Conservation (phyloP, 2,888 invertebrate species). For the Aspidapion aeneum region DNA sequence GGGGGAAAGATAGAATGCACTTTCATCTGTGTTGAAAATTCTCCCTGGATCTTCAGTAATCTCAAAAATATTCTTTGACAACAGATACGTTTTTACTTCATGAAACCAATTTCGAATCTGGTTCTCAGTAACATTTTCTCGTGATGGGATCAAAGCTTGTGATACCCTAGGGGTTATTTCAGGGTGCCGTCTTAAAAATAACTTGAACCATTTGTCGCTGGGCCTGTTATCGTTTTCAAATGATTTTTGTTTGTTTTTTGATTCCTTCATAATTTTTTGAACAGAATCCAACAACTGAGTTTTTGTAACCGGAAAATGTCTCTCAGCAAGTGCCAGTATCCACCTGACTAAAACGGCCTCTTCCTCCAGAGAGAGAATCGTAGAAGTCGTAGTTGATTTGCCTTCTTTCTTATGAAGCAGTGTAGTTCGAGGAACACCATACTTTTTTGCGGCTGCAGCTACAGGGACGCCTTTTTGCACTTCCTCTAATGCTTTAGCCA, state of each 20-base stretch:
- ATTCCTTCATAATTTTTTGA: constrained; percentile 8
- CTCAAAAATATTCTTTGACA: constrained; percentile 21
- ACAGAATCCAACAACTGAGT: constrained; percentile 15
- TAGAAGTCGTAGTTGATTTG: constrained; percentile 11
- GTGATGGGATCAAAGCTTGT: constrained; percentile 13
- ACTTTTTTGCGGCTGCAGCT: constrained; percentile 9
- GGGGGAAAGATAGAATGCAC: constrained; percentile 40
- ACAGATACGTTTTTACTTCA: constrained; percentile 32
- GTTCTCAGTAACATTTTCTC: constrained; percentile 34
- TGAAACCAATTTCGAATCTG: constrained; percentile 36
- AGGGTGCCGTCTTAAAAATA: constrained; percentile 11
- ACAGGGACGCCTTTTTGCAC: neutral
- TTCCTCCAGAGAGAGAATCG: constrained; percentile 10
- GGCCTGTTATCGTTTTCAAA: constrained; percentile 6
- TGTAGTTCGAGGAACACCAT: constrained; percentile 15
- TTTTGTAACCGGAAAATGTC: constrained; percentile 15
- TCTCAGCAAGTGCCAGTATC: constrained; percentile 7
- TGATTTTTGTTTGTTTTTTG: constrained; percentile 6
- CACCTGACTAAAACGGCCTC: constrained; percentile 11
- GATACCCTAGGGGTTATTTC: constrained; percentile 8
- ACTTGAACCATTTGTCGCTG: constrained; percentile 12
- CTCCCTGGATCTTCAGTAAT: constrained; percentile 26
- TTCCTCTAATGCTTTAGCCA: neutral
- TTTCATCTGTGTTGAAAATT: constrained; percentile 43
- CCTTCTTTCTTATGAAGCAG: constrained; percentile 10